A percentile compares a stretch with the other conserved stretches of the same genome.
phyloP scores from a whole-genome alignment of 37 sponge, comb jelly and placozoan genomes.

The Bolinopsis microptera region DNA sequence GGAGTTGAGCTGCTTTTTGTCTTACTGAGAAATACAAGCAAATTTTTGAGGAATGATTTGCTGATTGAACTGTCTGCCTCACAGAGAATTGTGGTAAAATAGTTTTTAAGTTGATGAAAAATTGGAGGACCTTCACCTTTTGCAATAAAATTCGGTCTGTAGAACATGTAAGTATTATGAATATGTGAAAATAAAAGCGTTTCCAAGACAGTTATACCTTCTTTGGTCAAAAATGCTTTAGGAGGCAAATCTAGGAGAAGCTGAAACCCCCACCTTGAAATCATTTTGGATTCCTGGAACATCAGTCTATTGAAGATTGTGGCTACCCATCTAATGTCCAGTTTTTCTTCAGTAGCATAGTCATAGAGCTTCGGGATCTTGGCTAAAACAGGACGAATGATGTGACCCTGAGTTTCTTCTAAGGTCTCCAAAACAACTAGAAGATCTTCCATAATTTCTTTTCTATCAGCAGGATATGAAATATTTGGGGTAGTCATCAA shows the following conservation, averaged over 20 bases:
- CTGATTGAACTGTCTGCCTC: neutral
- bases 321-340: neutral
- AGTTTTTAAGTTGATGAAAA: neutral
- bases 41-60: neutral
- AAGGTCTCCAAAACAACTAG: slow-evolving; percentile 26
- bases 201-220: neutral
- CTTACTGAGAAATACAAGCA: neutral
- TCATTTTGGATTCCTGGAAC: slow-evolving; percentile 33
- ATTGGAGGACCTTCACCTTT: slow-evolving; percentile 7
- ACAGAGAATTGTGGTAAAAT: neutral
- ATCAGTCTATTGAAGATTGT: neutral
- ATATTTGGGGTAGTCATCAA: neutral
- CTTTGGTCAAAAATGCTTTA: neutral
- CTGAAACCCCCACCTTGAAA: slow-evolving; percentile 49
- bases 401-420: slow-evolving; percentile 64
- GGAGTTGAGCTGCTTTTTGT: slow-evolving; percentile 11
- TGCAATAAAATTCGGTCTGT: slow-evolving; percentile 1
- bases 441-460: neutral
- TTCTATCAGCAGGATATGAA: neutral
- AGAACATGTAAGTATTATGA: slow-evolving; percentile 29
- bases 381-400: slow-evolving; percentile 28
- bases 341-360: neutral
- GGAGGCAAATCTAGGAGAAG: neutral
- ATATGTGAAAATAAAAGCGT: neutral
- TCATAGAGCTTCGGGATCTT: neutral